Conservation (phyloP, 2,888 invertebrate genomes). For the Chaetoderma sp. region DNA sequence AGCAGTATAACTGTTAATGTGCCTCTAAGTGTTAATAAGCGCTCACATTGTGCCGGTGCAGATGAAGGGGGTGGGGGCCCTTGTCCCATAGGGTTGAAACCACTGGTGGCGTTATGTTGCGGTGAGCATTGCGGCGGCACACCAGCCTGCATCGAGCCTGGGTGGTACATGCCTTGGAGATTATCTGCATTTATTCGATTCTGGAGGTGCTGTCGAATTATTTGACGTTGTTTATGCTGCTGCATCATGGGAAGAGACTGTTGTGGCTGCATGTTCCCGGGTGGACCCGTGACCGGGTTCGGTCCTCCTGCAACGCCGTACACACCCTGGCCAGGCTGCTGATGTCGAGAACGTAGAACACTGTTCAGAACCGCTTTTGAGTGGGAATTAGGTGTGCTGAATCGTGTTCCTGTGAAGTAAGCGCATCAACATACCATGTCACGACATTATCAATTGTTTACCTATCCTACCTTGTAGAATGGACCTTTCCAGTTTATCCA, state of each 20-base stretch:
- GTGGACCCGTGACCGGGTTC: slow-evolving; percentile 34
- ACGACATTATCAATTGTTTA: too few species aligned
- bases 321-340: neutral
- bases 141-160: slow-evolving; percentile 39
- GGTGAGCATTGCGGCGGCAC: slow-evolving; percentile 29
- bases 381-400: too few species aligned
- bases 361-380: too few species aligned
- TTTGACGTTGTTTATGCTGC: slow-evolving; percentile 42
- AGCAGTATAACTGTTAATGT: too few species aligned
- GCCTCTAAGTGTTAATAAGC: slow-evolving; percentile 32
- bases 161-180: slow-evolving; percentile 42
- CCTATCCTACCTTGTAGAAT: too few species aligned
- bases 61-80: slow-evolving; percentile 6
- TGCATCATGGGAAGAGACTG: slow-evolving; percentile 40
- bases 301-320: slow-evolving; percentile 10
- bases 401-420: too few species aligned
- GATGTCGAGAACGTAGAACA: too few species aligned
- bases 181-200: slow-evolving; percentile 2
- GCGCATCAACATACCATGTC: too few species aligned
- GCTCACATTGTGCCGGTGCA: slow-evolving; percentile 1
- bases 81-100: slow-evolving; percentile 31
- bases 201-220: slow-evolving; percentile 35
- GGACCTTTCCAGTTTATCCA: too few species aligned
- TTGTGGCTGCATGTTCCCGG: slow-evolving; percentile 33
- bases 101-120: slow-evolving; percentile 26